Base-by-base conservation (phyloP, 2,888 invertebrate species). In the Julus scandinavius region DNA sequence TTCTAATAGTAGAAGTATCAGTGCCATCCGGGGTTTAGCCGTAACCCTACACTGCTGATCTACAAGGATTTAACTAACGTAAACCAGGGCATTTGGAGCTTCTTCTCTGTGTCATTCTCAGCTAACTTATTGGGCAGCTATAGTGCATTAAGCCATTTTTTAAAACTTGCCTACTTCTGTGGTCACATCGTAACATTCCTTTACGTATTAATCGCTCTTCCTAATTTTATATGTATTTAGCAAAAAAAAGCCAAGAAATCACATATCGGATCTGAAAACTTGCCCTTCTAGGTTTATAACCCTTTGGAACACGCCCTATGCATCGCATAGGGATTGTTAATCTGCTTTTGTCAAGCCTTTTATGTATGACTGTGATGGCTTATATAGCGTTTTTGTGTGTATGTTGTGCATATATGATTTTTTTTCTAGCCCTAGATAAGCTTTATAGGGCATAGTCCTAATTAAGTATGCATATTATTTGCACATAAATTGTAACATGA, bases 51-150 rank as follows among this genome's bases (percentile, higher is more conserved):
- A 63, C 58, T 63, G 58, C 58, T 63, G 58, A 63, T 63, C 58
- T 63, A 63, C 58, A 63, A 63, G 58, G n/a, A n/a, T 63, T 63
- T 63, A 63, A n/a, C 58, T 63, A 63, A 63, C 58, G n/a, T 63
- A 63, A n/a, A n/a, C 58, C 58, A 63, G 58, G 58, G 58, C 58
- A 63, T 63, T 63, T n/a, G 58, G n/a, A 63, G 58, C 58, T 63
- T 63, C 58, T 63, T n/a, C n/a, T 45, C n/a, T 45, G 58, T 63
- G 58, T 63, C 58, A 63, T 63, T 63, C 58, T 63, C 58, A 63
- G n/a, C 58, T 63, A 63, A 63, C n/a, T 63, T 63, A 63, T 63
- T 63, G 58, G 58, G 58, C 58, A 63, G 58, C 58, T 63, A 63
- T n/a, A n/a, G 58, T n/a, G 6, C 58, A 63, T 63, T 20, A 63